Percentiles rank a stretch among this genome's conserved stretches.
These are phyloP conservation scores for Sebastes vulpes DNA, from an alignment of 2,797 vertebrate genomes.

Conservation along the genomic window DNA sequence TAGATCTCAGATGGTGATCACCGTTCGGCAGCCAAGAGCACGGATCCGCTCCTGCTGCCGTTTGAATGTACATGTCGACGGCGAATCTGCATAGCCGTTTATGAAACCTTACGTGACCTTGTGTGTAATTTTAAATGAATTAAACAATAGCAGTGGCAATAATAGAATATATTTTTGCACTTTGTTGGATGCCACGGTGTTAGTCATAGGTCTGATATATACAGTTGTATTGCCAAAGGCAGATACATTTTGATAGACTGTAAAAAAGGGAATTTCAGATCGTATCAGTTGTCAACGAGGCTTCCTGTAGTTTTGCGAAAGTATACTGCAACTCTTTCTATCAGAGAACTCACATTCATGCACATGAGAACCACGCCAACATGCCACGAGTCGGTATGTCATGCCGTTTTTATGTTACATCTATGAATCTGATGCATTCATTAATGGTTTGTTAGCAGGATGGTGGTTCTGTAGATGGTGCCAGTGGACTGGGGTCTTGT, in stretches of 20 bases:
- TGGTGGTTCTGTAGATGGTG: conserved; percentile 60
- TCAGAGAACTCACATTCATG: conserved; percentile 16
- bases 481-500: conserved; percentile 72
- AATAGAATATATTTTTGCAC: background rate
- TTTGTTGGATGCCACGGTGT: background rate
- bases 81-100: conserved; percentile 1
- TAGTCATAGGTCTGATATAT: conserved; percentile 36
- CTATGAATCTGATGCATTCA: conserved; percentile 81
- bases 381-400: conserved; percentile 73
- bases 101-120: conserved; percentile 27
- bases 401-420: conserved; percentile 61
- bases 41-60: background rate
- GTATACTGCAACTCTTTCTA: background rate
- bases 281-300: background rate
- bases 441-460: conserved; percentile 69
- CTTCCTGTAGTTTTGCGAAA: conserved; percentile 12
- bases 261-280: background rate
- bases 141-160: conserved; percentile 26
- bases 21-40: conserved; percentile 32
- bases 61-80: background rate
- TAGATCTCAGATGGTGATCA: conserved; percentile 45
- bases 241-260: background rate
- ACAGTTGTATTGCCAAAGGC: conserved; percentile 30
- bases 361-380: conserved; percentile 25
- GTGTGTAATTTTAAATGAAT: conserved; percentile 31